These are phyloP conservation scores for Macrophya annulata DNA, from an alignment of 2,888 invertebrate genomes.

Conservation along the genomic window DNA sequence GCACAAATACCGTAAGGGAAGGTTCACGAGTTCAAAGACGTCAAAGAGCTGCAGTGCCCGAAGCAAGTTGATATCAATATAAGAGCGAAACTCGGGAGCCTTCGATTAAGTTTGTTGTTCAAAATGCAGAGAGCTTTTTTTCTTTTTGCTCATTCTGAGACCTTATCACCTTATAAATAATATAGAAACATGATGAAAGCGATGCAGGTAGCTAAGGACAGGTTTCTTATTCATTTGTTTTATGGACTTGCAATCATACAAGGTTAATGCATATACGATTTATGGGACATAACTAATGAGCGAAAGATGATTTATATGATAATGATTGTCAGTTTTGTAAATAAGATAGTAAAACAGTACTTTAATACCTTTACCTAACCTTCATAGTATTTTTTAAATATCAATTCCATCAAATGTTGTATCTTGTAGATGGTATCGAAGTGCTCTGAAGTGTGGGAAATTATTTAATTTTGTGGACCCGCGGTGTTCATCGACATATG, in stretches of 20 bases:
- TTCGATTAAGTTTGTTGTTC: neutral
- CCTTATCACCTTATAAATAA: neutral
- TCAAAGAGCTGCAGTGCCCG: neutral
- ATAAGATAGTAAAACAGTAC: neutral
- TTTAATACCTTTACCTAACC: neutral
- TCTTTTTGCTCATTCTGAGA: neutral
- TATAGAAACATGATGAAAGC: constrained; percentile 3
- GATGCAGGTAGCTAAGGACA: neutral
- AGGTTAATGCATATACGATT: constrained; percentile 11
- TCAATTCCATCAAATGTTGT: neutral
- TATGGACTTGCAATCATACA: constrained; percentile 18
- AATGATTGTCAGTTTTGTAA: constrained; percentile 5
- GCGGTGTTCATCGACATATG: neutral
- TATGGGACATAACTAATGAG: constrained; percentile 28
- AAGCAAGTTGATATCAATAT: neutral
- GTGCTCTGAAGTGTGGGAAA: neutral
- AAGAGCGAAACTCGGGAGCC: neutral
- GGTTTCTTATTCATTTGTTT: neutral
- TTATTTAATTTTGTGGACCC: neutral
- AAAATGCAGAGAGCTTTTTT: constrained; percentile 8
- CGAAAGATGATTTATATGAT: constrained; percentile 14
- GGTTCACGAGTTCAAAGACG: neutral
- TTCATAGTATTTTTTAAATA: neutral
- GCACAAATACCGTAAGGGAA: neutral
- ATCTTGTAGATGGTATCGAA: neutral